These are phyloP conservation scores for Ibidorhyncha struthersii DNA, from an alignment of 2,113 vertebrate genomes.

Conservation along the genomic window DNA sequence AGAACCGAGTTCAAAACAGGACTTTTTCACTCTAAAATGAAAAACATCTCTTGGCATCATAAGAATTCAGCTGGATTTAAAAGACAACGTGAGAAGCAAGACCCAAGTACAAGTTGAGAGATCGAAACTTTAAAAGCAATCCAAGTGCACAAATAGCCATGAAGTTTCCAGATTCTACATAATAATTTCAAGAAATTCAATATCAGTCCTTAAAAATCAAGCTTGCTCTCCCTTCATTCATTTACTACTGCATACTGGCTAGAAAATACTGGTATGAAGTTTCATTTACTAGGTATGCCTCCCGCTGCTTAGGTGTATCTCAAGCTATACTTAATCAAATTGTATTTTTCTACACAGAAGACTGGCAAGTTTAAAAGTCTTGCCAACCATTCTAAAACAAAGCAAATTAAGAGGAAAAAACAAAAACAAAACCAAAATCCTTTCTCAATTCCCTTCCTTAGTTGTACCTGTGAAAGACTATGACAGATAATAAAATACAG, in stretches of 20 bases:
- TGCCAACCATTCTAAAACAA: not conserved
- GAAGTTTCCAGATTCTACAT: not conserved
- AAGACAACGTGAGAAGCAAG: not conserved
- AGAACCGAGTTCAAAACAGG: slow-evolving; percentile 1
- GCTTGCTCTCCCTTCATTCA: not conserved
- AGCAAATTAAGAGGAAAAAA: not conserved
- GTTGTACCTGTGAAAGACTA: not conserved
- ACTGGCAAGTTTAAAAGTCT: not conserved
- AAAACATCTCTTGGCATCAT: not conserved
- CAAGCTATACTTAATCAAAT: not conserved
- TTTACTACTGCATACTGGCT: not conserved
- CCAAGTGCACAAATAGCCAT: not conserved
- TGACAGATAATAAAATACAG: not conserved
- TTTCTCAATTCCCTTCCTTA: not conserved
- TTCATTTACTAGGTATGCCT: not conserved
- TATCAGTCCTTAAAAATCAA: not conserved
- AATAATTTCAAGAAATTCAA: not conserved
- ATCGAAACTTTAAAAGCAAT: not conserved
- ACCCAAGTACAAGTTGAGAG: not conserved
- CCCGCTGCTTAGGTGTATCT: not conserved
- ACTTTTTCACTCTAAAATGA: not conserved
- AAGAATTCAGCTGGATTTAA: not conserved
- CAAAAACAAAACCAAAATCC: too few relatives aligned
- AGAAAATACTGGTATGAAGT: not conserved
- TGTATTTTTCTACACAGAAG: not conserved